These are phyloP conservation scores for Gila robusta DNA, from an alignment of 2,797 vertebrate species.

Conservation along the genomic window DNA sequence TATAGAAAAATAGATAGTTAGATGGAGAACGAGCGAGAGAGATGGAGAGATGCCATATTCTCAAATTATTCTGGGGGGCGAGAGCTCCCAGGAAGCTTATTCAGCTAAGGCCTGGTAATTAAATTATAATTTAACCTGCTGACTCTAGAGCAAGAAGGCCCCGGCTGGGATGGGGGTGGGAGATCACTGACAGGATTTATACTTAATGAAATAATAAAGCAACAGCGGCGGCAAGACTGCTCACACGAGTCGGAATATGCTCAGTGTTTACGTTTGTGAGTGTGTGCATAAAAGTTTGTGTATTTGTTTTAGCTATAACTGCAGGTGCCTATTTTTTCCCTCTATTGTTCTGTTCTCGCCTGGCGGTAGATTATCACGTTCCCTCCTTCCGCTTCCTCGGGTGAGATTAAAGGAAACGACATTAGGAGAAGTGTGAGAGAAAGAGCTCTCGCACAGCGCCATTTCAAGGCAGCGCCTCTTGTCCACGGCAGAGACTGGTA, in stretches of 20 bases:
- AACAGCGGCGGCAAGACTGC: slow-evolving; percentile 80
- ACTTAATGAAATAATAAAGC: slow-evolving; percentile 99
- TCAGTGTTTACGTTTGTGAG: slow-evolving; percentile 34
- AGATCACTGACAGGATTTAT: slow-evolving; percentile 87
- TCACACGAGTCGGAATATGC: slow-evolving; percentile 68
- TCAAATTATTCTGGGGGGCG: slow-evolving; percentile 96
- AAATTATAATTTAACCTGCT: slow-evolving; percentile 99
- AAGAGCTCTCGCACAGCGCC: slow-evolving; percentile 64
- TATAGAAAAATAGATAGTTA: slow-evolving; percentile 67
- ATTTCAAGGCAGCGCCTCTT: slow-evolving; percentile 63
- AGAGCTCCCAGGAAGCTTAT: slow-evolving; percentile 95
- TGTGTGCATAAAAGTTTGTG: slow-evolving; percentile 25
- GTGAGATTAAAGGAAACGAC: slow-evolving; percentile 54
- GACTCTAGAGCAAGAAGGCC: slow-evolving; percentile 89
- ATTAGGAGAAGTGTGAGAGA: slow-evolving; percentile 58
- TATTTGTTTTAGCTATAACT: slow-evolving; percentile 37
- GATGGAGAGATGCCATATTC: slow-evolving; percentile 93
- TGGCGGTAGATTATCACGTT: background rate
- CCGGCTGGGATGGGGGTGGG: slow-evolving; percentile 85
- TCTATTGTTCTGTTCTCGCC: slow-evolving; percentile 22
- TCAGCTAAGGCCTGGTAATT: slow-evolving; percentile 97
- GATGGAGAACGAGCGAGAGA: slow-evolving; percentile 71
- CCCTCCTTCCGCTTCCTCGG: slow-evolving; percentile 1
- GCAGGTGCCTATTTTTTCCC: slow-evolving; percentile 15
- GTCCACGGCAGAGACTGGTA: slow-evolving; percentile 67